Evolutionary conservation across 1,140 invertebrate species (phyloP), one percentile per base, ranked within the genome.

Genomic region (Drosophila lacteicornis): DNA sequence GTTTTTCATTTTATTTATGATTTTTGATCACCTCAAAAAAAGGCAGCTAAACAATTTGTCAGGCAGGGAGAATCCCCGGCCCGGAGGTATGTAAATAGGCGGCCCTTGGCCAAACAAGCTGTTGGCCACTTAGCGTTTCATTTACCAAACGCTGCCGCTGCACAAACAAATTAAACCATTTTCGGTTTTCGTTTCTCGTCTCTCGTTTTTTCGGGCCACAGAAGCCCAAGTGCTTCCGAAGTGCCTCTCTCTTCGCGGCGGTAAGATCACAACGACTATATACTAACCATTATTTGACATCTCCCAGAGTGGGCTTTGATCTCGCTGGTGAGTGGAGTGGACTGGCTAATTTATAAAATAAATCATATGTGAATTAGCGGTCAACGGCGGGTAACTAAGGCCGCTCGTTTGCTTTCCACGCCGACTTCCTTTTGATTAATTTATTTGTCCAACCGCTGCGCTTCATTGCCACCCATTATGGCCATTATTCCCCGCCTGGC

Each of bases 101-200:
- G 60, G 63, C 46, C 40, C 42, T 78, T 79, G 74, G 47, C 59
- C 65, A 86, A 86, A 87, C 69, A 87, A 80, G 36, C 77, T 88
- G 80, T 73, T 56, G 73, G 74, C 86, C 85, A 90, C 85, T 90
- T 90, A 90, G 82, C 81, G 82, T 83, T 79, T 87, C 84, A 88
- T 90, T 56, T 88, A 84, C 73, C 85, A 85, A 90, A 66, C 85
- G 85, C 62, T 79, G 84, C 84, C 84, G 84, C 78, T 79, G 70
- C 27, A 45, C 62, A 90, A 90, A 90, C 85, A 90, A 90, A 90
- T 90, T 90, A 90, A 90, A 85, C 80, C 80, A 73, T 79, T 86
- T 86, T 56, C 53, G 53, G 53, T 19, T 56, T 56, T 56, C 80
- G 79, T 67, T 68, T 69, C 65, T 42, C 43, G 27, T 68, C 36